phyloP scores from a whole-genome alignment of 2,888 invertebrate species.

The Rhagonycha fulva region DNA sequence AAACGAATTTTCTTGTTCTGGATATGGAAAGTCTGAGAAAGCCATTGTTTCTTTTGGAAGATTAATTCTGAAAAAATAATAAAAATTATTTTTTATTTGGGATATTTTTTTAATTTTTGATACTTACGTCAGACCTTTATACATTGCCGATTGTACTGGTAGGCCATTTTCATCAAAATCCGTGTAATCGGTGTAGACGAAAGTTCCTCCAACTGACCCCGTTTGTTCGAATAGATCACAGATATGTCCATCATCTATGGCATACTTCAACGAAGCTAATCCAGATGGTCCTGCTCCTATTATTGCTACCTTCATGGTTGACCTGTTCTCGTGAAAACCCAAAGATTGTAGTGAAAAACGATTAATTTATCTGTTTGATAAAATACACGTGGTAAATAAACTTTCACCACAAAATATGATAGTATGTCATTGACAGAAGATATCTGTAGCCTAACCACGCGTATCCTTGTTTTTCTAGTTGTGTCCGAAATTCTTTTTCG shows the following conservation, averaged over 20 bases:
- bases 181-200: slow-evolving; percentile 72
- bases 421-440: neutral
- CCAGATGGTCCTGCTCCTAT: slow-evolving; percentile 81
- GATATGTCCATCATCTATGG: slow-evolving; percentile 58
- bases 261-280: slow-evolving; percentile 65
- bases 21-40: slow-evolving; percentile 71
- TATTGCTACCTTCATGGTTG: slow-evolving; percentile 59
- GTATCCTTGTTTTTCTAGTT: neutral
- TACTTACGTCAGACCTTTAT: slow-evolving; percentile 69
- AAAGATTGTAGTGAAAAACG: neutral
- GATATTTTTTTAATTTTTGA: neutral
- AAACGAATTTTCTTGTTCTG: slow-evolving; percentile 65
- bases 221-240: slow-evolving; percentile 73
- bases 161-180: slow-evolving; percentile 68
- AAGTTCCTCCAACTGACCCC: slow-evolving; percentile 75
- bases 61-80: slow-evolving; percentile 67
- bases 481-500: neutral
- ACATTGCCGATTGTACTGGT: slow-evolving; percentile 80
- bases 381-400: no score
- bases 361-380: no score
- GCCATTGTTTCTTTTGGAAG: slow-evolving; percentile 82
- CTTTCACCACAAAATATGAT: neutral
- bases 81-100: neutral
- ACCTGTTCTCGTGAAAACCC: neutral
- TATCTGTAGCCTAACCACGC: neutral